phyloP scores from a whole-genome alignment of 2,888 invertebrate genomes.

The Cantharis nigra region DNA sequence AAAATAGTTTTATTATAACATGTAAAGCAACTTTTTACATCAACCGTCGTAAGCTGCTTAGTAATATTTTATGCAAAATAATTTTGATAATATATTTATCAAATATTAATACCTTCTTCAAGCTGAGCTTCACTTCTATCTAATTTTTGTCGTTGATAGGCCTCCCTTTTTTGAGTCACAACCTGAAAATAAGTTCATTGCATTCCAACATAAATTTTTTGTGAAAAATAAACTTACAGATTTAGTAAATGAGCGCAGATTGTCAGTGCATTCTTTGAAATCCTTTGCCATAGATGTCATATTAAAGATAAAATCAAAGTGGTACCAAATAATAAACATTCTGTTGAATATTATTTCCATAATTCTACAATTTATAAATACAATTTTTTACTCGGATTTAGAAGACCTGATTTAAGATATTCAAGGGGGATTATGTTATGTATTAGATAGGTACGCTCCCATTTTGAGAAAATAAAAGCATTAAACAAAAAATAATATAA shows the following conservation, averaged over 20 bases:
- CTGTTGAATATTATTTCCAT: constrained; percentile 4
- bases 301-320: constrained; percentile 7
- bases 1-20: no score
- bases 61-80: no score
- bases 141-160: background rate
- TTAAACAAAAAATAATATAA: no score
- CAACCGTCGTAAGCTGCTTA: no score
- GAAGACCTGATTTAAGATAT: no score
- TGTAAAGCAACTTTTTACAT: no score
- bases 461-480: no score
- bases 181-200: background rate
- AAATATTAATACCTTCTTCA: constrained; percentile 45
- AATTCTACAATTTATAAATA: background rate
- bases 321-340: constrained; percentile 7
- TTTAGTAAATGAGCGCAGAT: background rate
- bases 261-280: background rate
- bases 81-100: no score
- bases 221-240: background rate
- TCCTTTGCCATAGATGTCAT: background rate
- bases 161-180: background rate
- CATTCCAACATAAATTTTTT: background rate
- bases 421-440: no score
- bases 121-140: constrained; percentile 52
- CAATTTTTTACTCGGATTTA: no score
- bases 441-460: no score